Evolutionary conservation across 2,888 invertebrate genomes (phyloP).

Genomic region (Xestia ashworthii): DNA sequence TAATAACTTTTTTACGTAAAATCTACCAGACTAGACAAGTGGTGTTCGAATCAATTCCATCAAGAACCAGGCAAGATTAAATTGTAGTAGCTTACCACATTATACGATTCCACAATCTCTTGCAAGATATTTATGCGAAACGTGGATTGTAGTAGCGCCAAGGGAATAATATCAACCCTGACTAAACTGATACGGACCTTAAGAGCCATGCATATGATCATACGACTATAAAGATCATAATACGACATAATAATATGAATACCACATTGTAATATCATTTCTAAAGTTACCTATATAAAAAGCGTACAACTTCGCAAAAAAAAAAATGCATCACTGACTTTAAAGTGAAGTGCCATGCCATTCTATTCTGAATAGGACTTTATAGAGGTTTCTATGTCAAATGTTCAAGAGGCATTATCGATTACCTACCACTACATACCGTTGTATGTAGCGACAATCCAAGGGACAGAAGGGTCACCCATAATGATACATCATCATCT

Average conservation of each 20-base stretch:
- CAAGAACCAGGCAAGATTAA: neutral
- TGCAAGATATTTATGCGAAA: constrained; percentile 30
- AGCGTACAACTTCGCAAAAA: neutral
- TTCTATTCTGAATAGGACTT: constrained; percentile 25
- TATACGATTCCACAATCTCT: constrained; percentile 17
- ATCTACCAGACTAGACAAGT: neutral
- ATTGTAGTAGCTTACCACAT: constrained; percentile 11
- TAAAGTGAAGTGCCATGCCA: constrained; percentile 23
- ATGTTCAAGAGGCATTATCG: constrained; percentile 40
- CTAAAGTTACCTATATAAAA: neutral
- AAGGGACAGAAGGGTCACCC: constrained; percentile 1
- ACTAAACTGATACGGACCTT: neutral
- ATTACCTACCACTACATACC: constrained; percentile 2
- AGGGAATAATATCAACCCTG: constrained; percentile 29
- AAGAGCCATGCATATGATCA: constrained; percentile 4
- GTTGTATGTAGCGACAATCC: constrained; percentile 7
- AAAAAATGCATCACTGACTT: neutral
- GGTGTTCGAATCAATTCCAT: neutral
- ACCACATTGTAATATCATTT: neutral
- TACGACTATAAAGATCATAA: constrained; percentile 11
- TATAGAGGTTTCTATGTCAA: constrained; percentile 4
- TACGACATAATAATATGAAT: neutral
- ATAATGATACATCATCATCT: neutral
- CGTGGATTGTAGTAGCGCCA: constrained; percentile 17
- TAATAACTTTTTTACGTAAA: no score